Conservation (phyloP, 2,113 vertebrate species). For the Hylia prasina region DNA sequence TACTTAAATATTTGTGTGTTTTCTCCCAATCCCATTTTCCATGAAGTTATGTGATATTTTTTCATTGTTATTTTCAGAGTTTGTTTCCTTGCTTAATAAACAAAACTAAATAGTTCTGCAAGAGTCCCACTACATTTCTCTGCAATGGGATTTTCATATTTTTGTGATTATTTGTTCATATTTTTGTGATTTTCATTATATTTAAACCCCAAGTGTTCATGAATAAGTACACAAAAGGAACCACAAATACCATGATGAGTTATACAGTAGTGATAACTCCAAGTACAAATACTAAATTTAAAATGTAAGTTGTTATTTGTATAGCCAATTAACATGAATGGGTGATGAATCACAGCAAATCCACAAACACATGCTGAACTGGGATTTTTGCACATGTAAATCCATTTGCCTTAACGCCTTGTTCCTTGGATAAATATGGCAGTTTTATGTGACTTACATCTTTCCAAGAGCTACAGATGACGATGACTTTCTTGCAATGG, state of each 20-base stretch:
- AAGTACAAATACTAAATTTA: conserved; percentile 34
- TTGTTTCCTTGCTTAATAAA: background rate
- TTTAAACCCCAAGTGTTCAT: conserved; percentile 1
- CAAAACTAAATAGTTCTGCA: background rate
- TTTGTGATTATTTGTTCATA: conserved; percentile 1
- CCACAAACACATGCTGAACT: conserved; percentile 5
- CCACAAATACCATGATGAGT: background rate
- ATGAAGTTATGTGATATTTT: background rate
- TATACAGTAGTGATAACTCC: conserved; percentile 26
- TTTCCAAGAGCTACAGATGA: background rate
- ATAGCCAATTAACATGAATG: background rate
- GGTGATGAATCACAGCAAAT: conserved; percentile 34
- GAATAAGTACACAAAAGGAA: conserved; percentile 1
- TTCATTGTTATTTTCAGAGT: background rate
- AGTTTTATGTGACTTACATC: background rate
- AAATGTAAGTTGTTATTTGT: conserved; percentile 29
- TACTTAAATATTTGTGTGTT: conserved; percentile 20
- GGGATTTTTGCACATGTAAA: conserved; percentile 23
- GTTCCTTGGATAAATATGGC: background rate
- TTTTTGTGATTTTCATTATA: background rate
- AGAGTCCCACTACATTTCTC: background rate
- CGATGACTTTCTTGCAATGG: background rate
- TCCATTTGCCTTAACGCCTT: background rate
- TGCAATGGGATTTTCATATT: background rate
- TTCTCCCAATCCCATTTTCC: background rate